Percentiles rank a stretch among this genome's conserved stretches.
Conservation (phyloP, 2,113 vertebrate species). For the Tachycineta bicolor region DNA sequence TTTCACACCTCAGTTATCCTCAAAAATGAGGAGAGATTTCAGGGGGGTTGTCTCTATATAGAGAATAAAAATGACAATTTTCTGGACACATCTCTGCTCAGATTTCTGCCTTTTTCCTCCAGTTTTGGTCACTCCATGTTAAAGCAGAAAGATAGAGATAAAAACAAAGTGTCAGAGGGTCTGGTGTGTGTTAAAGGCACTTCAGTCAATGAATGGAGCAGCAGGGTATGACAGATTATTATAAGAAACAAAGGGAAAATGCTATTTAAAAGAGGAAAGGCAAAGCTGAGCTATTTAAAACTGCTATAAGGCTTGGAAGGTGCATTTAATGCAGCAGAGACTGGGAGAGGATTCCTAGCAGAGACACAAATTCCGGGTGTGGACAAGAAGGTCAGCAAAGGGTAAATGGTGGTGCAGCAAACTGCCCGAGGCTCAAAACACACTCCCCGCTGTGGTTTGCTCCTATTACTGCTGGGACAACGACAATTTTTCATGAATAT, state of each 20-base stretch:
- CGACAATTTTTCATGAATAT: background rate
- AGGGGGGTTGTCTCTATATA: fast-evolving
- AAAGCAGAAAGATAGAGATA: background rate
- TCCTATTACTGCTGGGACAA: background rate
- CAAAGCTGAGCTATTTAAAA: background rate
- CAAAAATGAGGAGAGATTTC: background rate
- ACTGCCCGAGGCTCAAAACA: background rate
- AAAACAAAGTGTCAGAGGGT: background rate
- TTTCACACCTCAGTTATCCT: background rate
- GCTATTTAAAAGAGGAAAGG: background rate
- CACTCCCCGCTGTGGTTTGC: background rate
- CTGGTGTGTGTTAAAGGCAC: background rate
- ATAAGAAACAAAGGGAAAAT: background rate
- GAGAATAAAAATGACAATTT: background rate
- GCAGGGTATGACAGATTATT: background rate
- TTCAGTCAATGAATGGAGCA: background rate
- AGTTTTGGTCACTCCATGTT: background rate
- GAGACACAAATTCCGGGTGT: background rate
- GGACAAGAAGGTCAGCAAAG: background rate
- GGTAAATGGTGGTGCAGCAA: background rate
- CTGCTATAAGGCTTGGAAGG: background rate
- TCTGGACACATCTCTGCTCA: background rate
- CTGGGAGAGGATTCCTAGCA: background rate
- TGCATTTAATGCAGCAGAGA: background rate
- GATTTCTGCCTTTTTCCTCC: background rate